Percentiles rank a stretch among this genome's conserved stretches.
These are phyloP conservation scores for Drosophila hydei DNA, from an alignment of 1,140 invertebrate species.

Conservation along the genomic window DNA sequence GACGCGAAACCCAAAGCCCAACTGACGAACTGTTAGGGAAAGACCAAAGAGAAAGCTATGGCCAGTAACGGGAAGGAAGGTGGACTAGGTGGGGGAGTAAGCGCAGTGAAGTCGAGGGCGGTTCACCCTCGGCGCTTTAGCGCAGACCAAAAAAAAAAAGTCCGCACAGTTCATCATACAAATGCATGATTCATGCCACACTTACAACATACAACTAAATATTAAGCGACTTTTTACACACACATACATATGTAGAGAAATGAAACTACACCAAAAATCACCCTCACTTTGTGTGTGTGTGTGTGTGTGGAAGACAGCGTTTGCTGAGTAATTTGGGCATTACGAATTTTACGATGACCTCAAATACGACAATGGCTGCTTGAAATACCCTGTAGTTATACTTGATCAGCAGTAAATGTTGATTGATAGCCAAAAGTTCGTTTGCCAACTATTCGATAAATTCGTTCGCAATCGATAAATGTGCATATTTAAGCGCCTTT, in stretches of 20 bases:
- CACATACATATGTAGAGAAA: not conserved
- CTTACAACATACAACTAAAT: constrained; percentile 47
- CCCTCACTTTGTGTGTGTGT: constrained; percentile 4
- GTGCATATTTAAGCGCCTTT: too few species aligned
- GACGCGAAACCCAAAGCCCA: constrained; percentile 26
- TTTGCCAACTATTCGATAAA: too few species aligned
- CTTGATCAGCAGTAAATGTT: too few species aligned
- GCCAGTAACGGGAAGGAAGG: not conserved
- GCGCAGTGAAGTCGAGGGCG: not conserved
- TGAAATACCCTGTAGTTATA: not conserved
- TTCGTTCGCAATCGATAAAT: not conserved
- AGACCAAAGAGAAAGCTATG: not conserved
- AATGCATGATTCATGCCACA: constrained; percentile 47
- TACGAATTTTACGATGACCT: not conserved
- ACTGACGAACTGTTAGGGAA: not conserved
- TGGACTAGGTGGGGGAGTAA: not conserved
- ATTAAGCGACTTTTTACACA: constrained; percentile 35
- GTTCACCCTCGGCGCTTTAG: constrained; percentile 22
- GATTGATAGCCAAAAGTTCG: too few species aligned
- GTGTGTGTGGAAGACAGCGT: not conserved
- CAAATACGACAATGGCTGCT: not conserved
- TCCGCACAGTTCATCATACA: constrained; percentile 7
- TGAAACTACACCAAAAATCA: constrained; percentile 7
- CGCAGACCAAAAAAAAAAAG: constrained; percentile 5
- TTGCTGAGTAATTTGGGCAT: constrained; percentile 9